Evolutionary conservation across 1,140 invertebrate genomes (phyloP), one percentile per base, ranked within the genome.

Genomic region (Pomacea maculata): DNA sequence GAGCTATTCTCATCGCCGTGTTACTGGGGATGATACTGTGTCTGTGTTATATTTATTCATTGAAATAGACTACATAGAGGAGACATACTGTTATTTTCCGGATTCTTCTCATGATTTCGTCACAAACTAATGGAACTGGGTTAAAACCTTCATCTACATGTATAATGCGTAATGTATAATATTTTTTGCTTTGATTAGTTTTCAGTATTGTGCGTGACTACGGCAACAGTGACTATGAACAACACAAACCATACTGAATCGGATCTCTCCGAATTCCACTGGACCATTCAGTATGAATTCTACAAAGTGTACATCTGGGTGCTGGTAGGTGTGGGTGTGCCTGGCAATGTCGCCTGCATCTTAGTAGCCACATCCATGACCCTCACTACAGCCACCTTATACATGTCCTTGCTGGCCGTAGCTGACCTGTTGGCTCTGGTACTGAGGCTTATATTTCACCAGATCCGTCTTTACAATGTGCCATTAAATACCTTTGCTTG

Each of bases 231-330:
- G 6, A 6, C 34, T 45, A 61, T 61, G 57, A 61, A 61, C 8
- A 61, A 61, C 57, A 61, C 57, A 61, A 61, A 17, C 57, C 1
- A 61, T 61, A 17, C 11, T 61, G 11, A 14, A 11, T 9, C 0
- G 15, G 57, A 61, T 25, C 25, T 25, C 25, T 25, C 0, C 25
- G 0, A 25, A 25, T 25, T 0, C 25, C 25, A 25, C 0, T 25
- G 25, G 25, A 25, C 25, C 25, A 0, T 25, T 25, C 25, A 25
- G 25, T 25, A 0, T 17, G 0, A 2, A 11, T 17, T 88, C 15
- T 82, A 85, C 54, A 84, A 79, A 8, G 79, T 82, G 71, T 89
- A 88, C 79, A 71, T 87, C 14, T 86, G 86, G 79, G 75, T 89
- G 19, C 67, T 89, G 1, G 80, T 83, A 75, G 83, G 52, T 0